Percentiles rank a stretch among this genome's conserved stretches.
Conservation (phyloP, 2,113 vertebrate genomes). For the Nesoenas mayeri region DNA sequence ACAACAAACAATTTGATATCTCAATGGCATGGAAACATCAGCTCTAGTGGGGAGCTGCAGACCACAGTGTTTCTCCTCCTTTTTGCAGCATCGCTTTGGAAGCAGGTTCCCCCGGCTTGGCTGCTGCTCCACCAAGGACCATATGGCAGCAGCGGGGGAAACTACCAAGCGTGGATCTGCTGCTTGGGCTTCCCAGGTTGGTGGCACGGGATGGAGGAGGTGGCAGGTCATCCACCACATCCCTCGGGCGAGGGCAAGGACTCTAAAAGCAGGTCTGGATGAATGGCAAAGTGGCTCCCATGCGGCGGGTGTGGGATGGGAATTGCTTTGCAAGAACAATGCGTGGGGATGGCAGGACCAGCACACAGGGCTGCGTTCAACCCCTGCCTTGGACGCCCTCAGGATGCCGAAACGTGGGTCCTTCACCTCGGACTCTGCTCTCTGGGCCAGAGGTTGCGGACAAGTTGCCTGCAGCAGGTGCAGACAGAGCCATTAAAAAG, state of each 20-base stretch:
- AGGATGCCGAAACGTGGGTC: background rate
- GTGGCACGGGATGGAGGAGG: background rate
- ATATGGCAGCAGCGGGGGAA: background rate
- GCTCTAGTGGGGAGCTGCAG: background rate
- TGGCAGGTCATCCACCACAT: background rate
- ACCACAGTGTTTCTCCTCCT: background rate
- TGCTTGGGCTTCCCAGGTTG: background rate
- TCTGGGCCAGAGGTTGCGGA: background rate
- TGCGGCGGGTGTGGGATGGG: fast-evolving
- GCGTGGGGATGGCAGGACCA: background rate
- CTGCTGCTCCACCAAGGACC: background rate
- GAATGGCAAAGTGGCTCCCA: background rate
- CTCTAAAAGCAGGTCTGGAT: background rate
- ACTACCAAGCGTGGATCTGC: background rate
- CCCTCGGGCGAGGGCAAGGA: background rate
- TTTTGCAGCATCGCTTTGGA: background rate
- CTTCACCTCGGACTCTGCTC: background rate
- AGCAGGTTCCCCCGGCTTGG: background rate
- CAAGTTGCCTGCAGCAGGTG: background rate
- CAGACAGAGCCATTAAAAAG: background rate
- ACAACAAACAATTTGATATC: background rate
- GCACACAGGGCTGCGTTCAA: background rate
- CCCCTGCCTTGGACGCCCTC: fast-evolving
- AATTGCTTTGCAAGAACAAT: background rate
- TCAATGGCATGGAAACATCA: background rate